phyloP scores from a whole-genome alignment of 2,888 invertebrate species.

The Parapristionchus giblindavisi region DNA sequence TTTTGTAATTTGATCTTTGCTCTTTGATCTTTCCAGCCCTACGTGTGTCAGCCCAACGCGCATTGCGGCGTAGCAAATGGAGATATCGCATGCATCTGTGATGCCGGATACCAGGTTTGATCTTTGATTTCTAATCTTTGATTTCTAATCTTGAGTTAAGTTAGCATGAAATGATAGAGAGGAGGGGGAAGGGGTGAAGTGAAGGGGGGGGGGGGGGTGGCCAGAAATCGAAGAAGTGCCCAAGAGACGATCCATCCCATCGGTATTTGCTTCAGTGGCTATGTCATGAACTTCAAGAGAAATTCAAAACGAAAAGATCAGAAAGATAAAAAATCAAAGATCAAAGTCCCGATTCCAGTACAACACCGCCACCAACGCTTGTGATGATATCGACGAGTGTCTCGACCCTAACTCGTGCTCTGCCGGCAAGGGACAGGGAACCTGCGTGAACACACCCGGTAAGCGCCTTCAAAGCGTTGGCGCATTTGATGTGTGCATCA shows the following conservation, averaged over 20 bases:
- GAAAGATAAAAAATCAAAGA: no score
- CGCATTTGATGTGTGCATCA: no score
- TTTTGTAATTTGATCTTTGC: no score
- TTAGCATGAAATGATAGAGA: background rate
- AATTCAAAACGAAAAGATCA: no score
- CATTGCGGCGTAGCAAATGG: conserved; percentile 43
- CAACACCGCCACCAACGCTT: conserved; percentile 44
- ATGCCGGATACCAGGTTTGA: conserved; percentile 51
- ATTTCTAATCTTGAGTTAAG: background rate
- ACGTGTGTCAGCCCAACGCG: conserved; percentile 51
- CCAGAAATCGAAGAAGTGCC: no score
- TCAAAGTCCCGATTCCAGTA: background rate
- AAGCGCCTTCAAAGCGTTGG: background rate
- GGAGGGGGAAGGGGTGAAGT: background rate
- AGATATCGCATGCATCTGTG: conserved; percentile 49
- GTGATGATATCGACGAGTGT: conserved; percentile 58
- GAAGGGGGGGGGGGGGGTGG: no score
- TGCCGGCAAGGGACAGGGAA: conserved; percentile 73
- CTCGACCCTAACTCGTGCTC: conserved; percentile 69
- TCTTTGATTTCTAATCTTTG: background rate
- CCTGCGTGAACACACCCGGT: conserved; percentile 78
- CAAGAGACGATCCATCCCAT: no score
- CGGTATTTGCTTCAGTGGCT: no score
- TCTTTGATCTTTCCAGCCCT: conserved; percentile 41
- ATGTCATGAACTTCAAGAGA: no score